These are phyloP conservation scores for Nycticorax nycticorax DNA, from an alignment of 2,113 vertebrate species.

Conservation along the genomic window DNA sequence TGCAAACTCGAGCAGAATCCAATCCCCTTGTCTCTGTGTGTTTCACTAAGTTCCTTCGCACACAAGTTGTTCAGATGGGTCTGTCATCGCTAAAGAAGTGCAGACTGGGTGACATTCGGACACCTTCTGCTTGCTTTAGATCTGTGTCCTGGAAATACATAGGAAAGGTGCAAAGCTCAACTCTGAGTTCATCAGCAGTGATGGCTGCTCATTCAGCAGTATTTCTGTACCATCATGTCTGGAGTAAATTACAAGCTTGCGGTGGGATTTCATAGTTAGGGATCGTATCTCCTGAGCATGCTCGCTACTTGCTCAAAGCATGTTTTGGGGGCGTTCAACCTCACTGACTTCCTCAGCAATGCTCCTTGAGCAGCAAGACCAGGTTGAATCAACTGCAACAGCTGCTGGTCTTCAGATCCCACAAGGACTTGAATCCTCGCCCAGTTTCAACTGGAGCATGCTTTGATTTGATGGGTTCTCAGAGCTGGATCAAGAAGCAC, in stretches of 20 bases:
- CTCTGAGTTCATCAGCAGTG: neutral
- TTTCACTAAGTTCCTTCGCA: neutral
- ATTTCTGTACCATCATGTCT: neutral
- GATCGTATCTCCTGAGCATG: fast-evolving
- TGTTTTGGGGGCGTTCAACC: neutral
- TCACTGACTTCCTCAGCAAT: neutral
- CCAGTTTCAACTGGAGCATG: neutral
- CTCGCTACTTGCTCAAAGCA: neutral
- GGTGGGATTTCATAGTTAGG: neutral
- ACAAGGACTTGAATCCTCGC: neutral
- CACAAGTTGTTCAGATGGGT: neutral
- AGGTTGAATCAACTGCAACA: neutral
- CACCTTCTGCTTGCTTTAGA: neutral
- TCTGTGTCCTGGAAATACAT: neutral
- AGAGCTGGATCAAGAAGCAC: neutral
- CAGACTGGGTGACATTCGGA: neutral
- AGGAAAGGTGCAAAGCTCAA: neutral
- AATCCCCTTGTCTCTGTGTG: neutral
- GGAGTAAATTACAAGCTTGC: neutral
- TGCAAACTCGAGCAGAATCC: neutral
- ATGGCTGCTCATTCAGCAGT: neutral
- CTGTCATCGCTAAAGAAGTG: neutral
- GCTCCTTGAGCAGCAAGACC: neutral
- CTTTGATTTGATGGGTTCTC: neutral
- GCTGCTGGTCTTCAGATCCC: neutral